Percentiles rank a stretch among this genome's conserved stretches.
Evolutionary conservation across 2,797 vertebrate genomes (phyloP).

Genomic region (Enteromius argenteus): DNA sequence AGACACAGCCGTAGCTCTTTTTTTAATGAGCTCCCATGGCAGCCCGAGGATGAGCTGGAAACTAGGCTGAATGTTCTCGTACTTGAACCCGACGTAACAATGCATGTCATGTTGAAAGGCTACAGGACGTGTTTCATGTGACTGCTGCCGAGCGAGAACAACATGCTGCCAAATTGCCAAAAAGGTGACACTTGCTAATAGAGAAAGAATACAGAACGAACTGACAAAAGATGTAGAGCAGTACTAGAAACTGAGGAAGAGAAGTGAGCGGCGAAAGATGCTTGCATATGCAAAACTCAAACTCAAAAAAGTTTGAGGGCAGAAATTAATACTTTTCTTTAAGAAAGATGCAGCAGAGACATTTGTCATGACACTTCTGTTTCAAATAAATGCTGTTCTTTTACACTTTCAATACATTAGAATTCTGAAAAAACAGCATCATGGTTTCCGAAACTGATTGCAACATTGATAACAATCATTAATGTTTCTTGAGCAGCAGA

Average conservation of each 20-base stretch:
- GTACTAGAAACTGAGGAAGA: background rate
- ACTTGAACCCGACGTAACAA: conserved; percentile 3
- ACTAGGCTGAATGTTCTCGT: background rate
- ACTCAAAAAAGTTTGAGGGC: background rate
- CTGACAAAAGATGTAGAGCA: too few species aligned
- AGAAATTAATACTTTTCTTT: background rate
- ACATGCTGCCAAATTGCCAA: background rate
- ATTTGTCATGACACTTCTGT: background rate
- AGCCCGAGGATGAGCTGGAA: background rate
- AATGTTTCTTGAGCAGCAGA: background rate
- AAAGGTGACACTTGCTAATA: background rate
- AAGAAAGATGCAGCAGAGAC: background rate
- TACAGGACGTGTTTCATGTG: conserved; percentile 1
- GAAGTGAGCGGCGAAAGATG: background rate
- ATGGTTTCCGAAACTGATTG: background rate
- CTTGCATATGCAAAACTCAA: background rate
- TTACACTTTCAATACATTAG: background rate
- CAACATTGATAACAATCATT: too few species aligned
- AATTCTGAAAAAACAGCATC: background rate
- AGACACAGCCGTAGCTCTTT: conserved; percentile 8
- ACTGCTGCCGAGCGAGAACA: background rate
- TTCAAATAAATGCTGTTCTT: background rate
- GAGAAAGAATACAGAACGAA: background rate
- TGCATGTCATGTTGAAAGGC: conserved; percentile 24
- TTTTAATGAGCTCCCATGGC: conserved; percentile 29